These are phyloP conservation scores for Vanacampus margaritifer DNA, from an alignment of 2,113 vertebrate genomes.

Conservation along the genomic window DNA sequence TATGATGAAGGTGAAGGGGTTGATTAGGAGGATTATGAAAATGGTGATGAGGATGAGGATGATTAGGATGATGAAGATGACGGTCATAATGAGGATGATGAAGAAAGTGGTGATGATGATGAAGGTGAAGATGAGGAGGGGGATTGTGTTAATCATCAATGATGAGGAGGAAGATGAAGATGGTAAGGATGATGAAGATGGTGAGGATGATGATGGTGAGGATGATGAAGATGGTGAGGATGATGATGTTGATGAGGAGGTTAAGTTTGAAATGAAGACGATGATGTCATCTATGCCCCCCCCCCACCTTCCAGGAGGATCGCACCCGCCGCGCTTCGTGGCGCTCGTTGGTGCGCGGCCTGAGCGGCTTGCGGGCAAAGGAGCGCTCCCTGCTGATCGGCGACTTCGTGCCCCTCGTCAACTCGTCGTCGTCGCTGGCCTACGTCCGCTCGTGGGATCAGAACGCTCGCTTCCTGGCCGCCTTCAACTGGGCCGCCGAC, in stretches of 20 bases:
- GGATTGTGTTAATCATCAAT: too few relatives aligned
- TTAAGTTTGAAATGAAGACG: not conserved
- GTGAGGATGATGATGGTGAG: not conserved
- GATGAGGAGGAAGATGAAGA: not conserved
- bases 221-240: not conserved
- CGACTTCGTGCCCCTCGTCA: constrained; percentile 55
- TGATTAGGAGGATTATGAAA: too few relatives aligned
- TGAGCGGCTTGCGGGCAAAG: constrained; percentile 73
- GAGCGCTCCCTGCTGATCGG: constrained; percentile 80
- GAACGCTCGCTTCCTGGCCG: constrained; percentile 74
- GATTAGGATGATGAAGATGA: not conserved
- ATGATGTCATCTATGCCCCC: not conserved
- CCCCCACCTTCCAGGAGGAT: constrained; percentile 50
- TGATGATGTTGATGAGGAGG: not conserved
- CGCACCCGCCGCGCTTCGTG: constrained; percentile 13
- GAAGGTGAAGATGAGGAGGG: not conserved
- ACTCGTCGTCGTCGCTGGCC: constrained; percentile 45
- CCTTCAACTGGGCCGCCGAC: constrained; percentile 71
- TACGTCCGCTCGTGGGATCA: constrained; percentile 83
- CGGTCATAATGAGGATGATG: too few relatives aligned
- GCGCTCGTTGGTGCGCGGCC: constrained; percentile 54
- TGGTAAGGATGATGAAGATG: not conserved
- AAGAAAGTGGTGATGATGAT: not conserved
- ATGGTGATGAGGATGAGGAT: not conserved
- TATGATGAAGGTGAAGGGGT: too few relatives aligned